Percentiles rank a stretch among this genome's conserved stretches.
Conservation (phyloP, 2,113 vertebrate genomes). For the Rhinopomastus cyanomelas region DNA sequence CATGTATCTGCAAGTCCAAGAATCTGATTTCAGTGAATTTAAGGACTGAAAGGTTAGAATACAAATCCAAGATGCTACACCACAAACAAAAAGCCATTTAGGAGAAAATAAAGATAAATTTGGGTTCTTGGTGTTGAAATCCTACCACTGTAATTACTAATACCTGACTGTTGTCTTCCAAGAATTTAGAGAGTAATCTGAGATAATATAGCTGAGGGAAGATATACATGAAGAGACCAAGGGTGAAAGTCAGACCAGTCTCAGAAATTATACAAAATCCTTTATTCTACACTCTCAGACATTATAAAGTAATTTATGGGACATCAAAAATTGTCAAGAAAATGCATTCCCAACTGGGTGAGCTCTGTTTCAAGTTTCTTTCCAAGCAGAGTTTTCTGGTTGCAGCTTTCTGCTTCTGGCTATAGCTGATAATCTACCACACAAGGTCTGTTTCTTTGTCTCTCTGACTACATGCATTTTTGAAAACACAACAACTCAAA, state of each 20-base stretch:
- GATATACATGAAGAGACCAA: background rate
- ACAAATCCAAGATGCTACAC: background rate
- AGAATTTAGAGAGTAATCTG: background rate
- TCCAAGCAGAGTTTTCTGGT: background rate
- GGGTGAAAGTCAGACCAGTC: background rate
- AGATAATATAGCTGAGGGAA: background rate
- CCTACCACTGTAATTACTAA: background rate
- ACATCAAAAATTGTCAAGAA: background rate
- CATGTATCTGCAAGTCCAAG: background rate
- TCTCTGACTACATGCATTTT: background rate
- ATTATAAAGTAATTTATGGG: background rate
- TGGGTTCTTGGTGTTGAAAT: background rate
- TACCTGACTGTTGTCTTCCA: background rate
- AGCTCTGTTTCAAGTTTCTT: background rate
- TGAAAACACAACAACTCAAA: background rate
- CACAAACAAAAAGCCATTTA: background rate
- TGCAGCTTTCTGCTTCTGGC: background rate
- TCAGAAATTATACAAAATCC: background rate
- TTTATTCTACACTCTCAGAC: background rate
- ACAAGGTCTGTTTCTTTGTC: background rate
- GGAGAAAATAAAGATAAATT: background rate
- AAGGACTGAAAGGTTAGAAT: background rate
- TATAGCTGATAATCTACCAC: rapidly evolving
- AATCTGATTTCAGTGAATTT: background rate
- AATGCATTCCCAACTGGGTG: background rate